Base-by-base conservation (phyloP, 2,888 invertebrate species). In the Halocaridina rubra region DNA sequence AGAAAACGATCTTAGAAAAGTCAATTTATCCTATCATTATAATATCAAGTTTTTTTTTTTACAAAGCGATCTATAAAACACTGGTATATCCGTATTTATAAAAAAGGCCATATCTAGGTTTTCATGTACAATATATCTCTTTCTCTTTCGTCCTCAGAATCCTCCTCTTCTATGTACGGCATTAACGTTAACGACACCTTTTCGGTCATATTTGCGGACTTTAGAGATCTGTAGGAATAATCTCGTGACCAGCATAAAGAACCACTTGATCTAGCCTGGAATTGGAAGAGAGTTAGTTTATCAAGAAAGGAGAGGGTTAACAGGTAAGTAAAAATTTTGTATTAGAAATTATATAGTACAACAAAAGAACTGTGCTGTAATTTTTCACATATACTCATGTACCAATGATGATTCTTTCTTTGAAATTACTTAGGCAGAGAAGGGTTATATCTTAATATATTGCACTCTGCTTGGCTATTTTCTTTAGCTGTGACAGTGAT, bases 131-230 rank as follows among this genome's bases (percentile, higher is more conserved):
- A 74, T n/a, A 79, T 29, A 53, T 74, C 67, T 74, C 74, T 72
- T 24, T 84, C 84, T 75, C 72, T 77, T 29, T 84, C 84, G 16
- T 84, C 75, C 16, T 84, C 84, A 24, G 79, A 79, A 2, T 84
- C 84, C 3, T 84, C 84, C 10, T 84, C 84, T 29, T 84, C 84
- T 39, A 75, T 19, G 29, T 75, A 84, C 24, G 84, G 84, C 22
- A 79, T 74, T 24, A 84, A 46, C n/a, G 84, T 84, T 29, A 84
- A 61, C 3, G 84, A 84, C 16, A 84, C 84, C 16, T 79, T 61
- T 59, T 84, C 84, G 16, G 79, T 74, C 74, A 64, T 84, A 24
- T 24, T 74, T 39, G 29, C 74, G 19, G 72, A 29, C 19, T 74
- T 78, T 7, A 84, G 74, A 22, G 53, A 39, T 29, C 79, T 53